Base-by-base conservation (phyloP, 2,888 invertebrate genomes). In the Linnaemya vulpina region DNA sequence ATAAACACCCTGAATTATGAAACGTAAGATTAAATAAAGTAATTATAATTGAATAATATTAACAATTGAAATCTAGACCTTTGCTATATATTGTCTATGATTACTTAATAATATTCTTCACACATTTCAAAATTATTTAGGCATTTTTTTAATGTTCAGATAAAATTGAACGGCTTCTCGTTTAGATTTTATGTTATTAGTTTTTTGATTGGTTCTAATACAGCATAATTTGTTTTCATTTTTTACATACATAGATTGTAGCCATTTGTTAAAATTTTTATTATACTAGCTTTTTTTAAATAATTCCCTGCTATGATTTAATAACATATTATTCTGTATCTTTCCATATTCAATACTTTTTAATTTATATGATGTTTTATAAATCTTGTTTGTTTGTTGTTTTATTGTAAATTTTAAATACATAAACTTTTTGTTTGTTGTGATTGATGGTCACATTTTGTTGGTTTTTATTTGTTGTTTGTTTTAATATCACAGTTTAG, bases 401-500 rank as follows among this genome's bases (percentile, higher is more conserved):
- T 76, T 58, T 43, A 43, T 74, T 73, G 22, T 73, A 67, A 80
- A 67, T 65, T 81, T 78, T 77, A 77, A 81, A 81, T 80, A 86
- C 76, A 83, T 86, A 80, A 81, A 86, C 81, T 51, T 55, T 70
- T 80, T 84, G 43, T 76, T 81, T 20, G 38, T 81, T 81, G 85
- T 84, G 84, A 84, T 84, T 84, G 83, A 82, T 86, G 74, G 84
- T 86, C 84, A 83, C 81, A 81, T 74, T 82, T 70, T 81, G 74
- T 80, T 80, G 65, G 58, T 84, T 79, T 62, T 79, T 84, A 58
- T 83, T 75, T 78, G 78, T 84, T 80, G 79, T 84, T 83, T 68
- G 76, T 81, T 85, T 78, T 84, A 83, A 84, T 85, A 85, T 85
- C 85, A 85, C 85, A 86, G 83, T 86, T 83, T 83, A 77, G 83